A percentile compares a stretch with the other conserved stretches of the same genome.
Conservation (phyloP, 2,797 vertebrate species). For the Intellagama lesueurii region DNA sequence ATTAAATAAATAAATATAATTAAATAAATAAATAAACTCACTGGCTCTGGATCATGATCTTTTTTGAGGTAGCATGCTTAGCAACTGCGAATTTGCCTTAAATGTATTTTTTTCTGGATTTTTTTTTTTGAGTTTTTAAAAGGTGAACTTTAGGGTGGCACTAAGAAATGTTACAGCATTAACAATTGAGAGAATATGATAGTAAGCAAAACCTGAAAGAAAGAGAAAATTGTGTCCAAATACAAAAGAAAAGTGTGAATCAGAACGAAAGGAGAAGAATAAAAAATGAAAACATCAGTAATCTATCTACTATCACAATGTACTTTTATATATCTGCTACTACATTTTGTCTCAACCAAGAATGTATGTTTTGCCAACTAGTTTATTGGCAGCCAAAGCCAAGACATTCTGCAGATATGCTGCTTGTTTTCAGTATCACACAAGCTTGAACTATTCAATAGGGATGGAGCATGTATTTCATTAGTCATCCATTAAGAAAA, state of each 20-base stretch:
- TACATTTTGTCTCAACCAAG: not conserved
- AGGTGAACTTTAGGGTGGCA: too few relatives aligned
- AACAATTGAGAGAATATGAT: not conserved
- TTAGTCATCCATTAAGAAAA: not conserved
- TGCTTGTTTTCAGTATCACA: not conserved
- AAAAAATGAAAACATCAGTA: not conserved
- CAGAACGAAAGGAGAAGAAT: constrained; percentile 22
- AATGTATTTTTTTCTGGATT: too few relatives aligned
- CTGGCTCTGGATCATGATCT: too few relatives aligned
- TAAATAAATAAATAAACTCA: too few relatives aligned
- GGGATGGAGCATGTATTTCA: constrained; percentile 12
- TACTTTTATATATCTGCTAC: not conserved
- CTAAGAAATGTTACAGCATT: not conserved
- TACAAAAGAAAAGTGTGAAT: not conserved
- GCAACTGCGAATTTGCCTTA: too few relatives aligned
- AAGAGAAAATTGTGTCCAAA: too few relatives aligned
- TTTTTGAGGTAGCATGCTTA: too few relatives aligned
- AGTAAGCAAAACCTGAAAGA: not conserved
- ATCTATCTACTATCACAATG: not conserved
- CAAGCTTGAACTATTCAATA: constrained; percentile 37
- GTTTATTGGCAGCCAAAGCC: not conserved
- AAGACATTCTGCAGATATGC: not conserved
- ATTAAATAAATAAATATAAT: too few relatives aligned
- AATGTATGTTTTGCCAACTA: not conserved
- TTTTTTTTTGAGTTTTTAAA: too few relatives aligned